Conservation (phyloP, 2,888 invertebrate genomes). For the Coelopa pilipes region DNA sequence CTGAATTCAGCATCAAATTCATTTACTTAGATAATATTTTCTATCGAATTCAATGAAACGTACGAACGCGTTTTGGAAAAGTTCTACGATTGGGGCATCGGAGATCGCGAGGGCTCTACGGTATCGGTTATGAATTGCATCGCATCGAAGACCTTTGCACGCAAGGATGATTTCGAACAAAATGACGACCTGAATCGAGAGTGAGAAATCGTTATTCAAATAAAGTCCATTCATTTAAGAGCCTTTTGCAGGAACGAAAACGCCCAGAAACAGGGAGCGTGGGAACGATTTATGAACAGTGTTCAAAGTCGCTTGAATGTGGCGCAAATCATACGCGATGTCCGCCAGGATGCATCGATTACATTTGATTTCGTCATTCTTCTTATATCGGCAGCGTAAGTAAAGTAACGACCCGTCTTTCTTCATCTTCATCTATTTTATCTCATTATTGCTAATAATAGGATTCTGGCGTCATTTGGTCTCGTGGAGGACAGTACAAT, state of each 20-base stretch:
- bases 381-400: slow-evolving; percentile 76
- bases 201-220: slow-evolving; percentile 38
- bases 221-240: neutral
- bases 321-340: slow-evolving; percentile 77
- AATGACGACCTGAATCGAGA: slow-evolving; percentile 47
- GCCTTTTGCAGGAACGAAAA: slow-evolving; percentile 47
- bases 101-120: slow-evolving; percentile 70
- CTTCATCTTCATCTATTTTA: neutral
- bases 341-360: slow-evolving; percentile 75
- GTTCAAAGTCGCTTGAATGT: slow-evolving; percentile 76
- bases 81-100: slow-evolving; percentile 73
- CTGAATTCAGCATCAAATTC: no score
- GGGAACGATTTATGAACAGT: slow-evolving; percentile 75
- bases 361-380: slow-evolving; percentile 83
- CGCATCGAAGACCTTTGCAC: slow-evolving; percentile 61
- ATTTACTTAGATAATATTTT: slow-evolving; percentile 68
- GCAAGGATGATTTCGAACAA: slow-evolving; percentile 43
- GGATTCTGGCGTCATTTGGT: slow-evolving; percentile 78
- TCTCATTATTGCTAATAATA: slow-evolving; percentile 55
- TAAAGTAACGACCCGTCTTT: slow-evolving; percentile 44
- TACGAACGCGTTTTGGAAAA: slow-evolving; percentile 73
- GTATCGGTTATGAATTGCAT: slow-evolving; percentile 75
- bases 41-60: slow-evolving; percentile 70
- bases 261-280: slow-evolving; percentile 63
- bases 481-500: slow-evolving; percentile 80